Evolutionary conservation across 2,888 invertebrate genomes (phyloP).

Genomic region (Hypselothyrea guttata): DNA sequence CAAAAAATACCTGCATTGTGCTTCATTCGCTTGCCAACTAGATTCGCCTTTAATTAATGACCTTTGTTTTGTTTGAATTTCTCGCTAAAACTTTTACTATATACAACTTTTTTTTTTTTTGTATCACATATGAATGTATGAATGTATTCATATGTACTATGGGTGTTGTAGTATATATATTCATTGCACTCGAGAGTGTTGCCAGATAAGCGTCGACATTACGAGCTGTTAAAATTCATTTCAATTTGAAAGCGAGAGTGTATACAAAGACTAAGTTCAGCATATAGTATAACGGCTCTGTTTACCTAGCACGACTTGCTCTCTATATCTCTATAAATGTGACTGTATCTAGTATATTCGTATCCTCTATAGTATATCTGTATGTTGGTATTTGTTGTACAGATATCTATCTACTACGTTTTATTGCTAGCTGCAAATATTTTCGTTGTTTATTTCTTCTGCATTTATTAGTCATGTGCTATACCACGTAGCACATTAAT

Average conservation of each 20-base stretch:
- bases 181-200: conserved; percentile 50
- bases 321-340: not conserved
- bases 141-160: conserved; percentile 26
- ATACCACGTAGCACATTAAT: too few relatives aligned
- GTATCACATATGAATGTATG: not conserved
- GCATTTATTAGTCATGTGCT: conserved; percentile 27
- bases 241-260: conserved; percentile 50
- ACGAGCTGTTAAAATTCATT: conserved; percentile 37
- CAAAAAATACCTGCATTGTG: conserved; percentile 6
- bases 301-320: conserved; percentile 14
- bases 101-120: not conserved
- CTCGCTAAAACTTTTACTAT: conserved; percentile 43
- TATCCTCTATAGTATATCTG: not conserved
- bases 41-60: conserved; percentile 48
- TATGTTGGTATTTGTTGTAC: conserved; percentile 11
- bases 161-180: too few relatives aligned
- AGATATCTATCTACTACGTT: conserved; percentile 8
- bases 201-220: conserved; percentile 40
- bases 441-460: conserved; percentile 9
- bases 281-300: conserved; percentile 12
- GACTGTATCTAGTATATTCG: not conserved
- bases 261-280: conserved; percentile 6
- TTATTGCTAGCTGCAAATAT: conserved; percentile 13
- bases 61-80: conserved; percentile 24
- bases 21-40: conserved; percentile 1